Evolutionary conservation across 2,888 invertebrate species (phyloP).

Genomic region (Thelaira solivaga): DNA sequence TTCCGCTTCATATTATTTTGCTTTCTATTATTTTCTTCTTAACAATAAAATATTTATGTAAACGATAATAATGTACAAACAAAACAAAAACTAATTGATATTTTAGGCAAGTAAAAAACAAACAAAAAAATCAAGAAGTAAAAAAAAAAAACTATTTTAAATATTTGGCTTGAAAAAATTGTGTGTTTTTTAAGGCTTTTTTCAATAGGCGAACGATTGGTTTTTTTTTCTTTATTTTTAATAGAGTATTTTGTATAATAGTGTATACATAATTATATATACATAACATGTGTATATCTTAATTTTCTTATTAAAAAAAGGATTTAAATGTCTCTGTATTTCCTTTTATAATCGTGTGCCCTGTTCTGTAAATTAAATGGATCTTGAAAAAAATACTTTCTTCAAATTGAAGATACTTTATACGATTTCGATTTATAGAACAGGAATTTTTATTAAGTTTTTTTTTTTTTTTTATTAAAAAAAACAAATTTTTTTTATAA

Average conservation of each 20-base stretch:
- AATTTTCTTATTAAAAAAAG: slow-evolving; percentile 9
- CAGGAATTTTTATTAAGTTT: no score
- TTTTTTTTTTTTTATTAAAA: no score
- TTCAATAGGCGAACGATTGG: slow-evolving; percentile 66
- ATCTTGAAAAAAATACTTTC: no score
- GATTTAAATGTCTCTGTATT: slow-evolving; percentile 4
- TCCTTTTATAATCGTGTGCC: no score
- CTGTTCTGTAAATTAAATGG: no score
- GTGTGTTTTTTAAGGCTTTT: slow-evolving; percentile 61
- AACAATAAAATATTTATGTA: neutral
- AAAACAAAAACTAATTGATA: slow-evolving; percentile 47
- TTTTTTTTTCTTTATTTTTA: slow-evolving; percentile 51
- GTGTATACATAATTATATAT: no score
- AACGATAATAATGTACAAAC: slow-evolving; percentile 36
- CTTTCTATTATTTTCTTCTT: slow-evolving; percentile 17
- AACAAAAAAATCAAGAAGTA: neutral
- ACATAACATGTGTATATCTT: neutral
- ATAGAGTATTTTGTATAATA: no score
- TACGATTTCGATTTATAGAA: no score
- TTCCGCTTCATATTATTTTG: slow-evolving; percentile 19
- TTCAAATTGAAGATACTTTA: no score
- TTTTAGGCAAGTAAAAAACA: slow-evolving; percentile 57
- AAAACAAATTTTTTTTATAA: slow-evolving; percentile 12
- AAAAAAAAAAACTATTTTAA: slow-evolving; percentile 11
- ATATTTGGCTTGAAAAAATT: slow-evolving; percentile 48